Evolutionary conservation across 2,797 vertebrate genomes (phyloP).

Genomic region (Ispidina picta): DNA sequence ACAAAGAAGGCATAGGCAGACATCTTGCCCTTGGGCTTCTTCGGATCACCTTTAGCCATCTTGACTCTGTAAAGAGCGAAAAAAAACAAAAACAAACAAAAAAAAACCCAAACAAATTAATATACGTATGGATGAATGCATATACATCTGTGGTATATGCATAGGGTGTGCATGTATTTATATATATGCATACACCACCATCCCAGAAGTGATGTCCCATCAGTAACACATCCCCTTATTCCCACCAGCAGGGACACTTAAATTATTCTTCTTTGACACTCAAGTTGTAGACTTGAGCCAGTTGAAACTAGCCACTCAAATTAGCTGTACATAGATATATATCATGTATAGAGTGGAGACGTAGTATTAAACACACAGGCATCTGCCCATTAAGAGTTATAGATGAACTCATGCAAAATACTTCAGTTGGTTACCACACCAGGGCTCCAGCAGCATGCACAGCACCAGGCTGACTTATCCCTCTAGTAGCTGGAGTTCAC

Average conservation of each 20-base stretch:
- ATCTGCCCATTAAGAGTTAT: not conserved
- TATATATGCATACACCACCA: not conserved
- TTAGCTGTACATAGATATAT: not conserved
- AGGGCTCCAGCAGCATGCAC: constrained; percentile 3
- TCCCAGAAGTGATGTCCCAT: fast-evolving
- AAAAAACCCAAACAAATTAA: not conserved
- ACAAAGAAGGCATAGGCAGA: constrained; percentile 87
- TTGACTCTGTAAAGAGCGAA: constrained; percentile 57
- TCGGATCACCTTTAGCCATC: constrained; percentile 89
- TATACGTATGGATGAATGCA: fast-evolving
- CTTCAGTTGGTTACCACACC: constrained; percentile 1
- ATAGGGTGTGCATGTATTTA: fast-evolving
- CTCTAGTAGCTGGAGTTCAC: not conserved
- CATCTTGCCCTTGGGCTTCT: constrained; percentile 92
- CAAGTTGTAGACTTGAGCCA: not conserved
- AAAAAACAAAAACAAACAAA: not conserved
- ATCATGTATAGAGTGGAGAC: not conserved
- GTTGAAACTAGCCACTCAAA: not conserved
- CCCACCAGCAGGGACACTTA: not conserved
- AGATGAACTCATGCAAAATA: not conserved
- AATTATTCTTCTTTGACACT: not conserved
- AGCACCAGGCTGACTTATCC: constrained; percentile 33
- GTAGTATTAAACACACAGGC: not conserved
- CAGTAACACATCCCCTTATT: not conserved
- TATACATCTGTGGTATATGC: fast-evolving